Evolutionary conservation across 2,797 vertebrate genomes (phyloP).

Genomic region (Dryobates pubescens): DNA sequence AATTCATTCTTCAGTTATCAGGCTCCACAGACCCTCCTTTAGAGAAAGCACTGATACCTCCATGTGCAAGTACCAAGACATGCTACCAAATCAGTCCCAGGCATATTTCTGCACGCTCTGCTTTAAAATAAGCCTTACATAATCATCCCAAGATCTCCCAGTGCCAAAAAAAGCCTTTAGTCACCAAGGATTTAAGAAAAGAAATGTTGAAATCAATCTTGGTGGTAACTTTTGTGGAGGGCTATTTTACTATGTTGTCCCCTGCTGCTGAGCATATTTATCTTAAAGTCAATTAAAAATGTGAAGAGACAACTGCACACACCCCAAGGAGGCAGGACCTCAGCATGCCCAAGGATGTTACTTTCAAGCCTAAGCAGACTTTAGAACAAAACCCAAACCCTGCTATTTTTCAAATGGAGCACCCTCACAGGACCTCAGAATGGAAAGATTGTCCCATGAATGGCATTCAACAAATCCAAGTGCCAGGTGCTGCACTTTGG

Average conservation of each 20-base stretch:
- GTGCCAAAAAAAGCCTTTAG: constrained; percentile 1
- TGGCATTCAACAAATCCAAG: too few relatives aligned
- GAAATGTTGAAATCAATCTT: background rate
- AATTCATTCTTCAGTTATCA: background rate
- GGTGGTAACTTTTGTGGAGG: fast-evolving
- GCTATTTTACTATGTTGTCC: background rate
- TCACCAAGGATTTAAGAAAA: background rate
- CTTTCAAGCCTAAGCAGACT: background rate
- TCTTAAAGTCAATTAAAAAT: background rate
- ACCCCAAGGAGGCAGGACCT: background rate
- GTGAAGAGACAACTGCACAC: background rate
- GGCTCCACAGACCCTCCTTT: background rate
- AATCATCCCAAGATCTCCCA: background rate
- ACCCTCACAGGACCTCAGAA: background rate
- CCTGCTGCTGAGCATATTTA: background rate
- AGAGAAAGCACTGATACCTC: background rate
- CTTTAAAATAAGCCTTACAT: constrained; percentile 34
- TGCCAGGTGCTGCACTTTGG: too few relatives aligned
- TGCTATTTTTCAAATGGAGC: background rate
- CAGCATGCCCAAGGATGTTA: background rate
- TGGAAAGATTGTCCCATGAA: background rate
- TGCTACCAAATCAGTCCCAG: background rate
- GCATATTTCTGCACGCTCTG: background rate
- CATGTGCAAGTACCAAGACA: fast-evolving
- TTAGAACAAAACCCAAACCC: background rate